Conservation (phyloP, 1,140 invertebrate species). For the Apis laboriosa region DNA sequence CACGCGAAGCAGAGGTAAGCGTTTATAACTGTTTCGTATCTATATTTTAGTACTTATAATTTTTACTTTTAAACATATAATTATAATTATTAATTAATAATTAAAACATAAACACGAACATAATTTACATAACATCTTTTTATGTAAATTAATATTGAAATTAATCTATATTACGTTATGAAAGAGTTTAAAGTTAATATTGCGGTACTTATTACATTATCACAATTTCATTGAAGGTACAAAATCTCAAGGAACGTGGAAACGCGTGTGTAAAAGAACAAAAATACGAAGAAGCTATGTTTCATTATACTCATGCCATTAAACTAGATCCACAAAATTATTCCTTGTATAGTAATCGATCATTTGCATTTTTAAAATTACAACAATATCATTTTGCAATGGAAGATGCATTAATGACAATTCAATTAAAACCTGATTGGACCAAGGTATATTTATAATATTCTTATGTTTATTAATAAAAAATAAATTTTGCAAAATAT, state of each 20-base stretch:
- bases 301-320: conserved; percentile 91
- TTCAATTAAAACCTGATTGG: conserved; percentile 89
- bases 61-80: not conserved
- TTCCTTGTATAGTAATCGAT: conserved; percentile 89
- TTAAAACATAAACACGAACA: too few species aligned
- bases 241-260: conserved; percentile 86
- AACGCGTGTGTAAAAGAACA: conserved; percentile 88
- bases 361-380: conserved; percentile 89
- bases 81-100: not conserved
- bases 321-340: conserved; percentile 88
- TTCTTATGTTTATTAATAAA: not conserved
- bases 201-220: conserved; percentile 15
- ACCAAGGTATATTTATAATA: conserved; percentile 84
- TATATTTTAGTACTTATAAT: not conserved
- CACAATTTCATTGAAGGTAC: conserved; percentile 72
- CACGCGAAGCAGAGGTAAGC: conserved; percentile 63
- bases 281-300: conserved; percentile 88
- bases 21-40: not conserved
- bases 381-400: conserved; percentile 89
- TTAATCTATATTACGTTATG: not conserved
- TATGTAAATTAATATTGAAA: not conserved
- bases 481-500: not conserved
- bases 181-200: not conserved
- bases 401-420: conserved; percentile 89
- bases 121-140: too few species aligned